Base-by-base conservation (phyloP, 2,888 invertebrate genomes). In the Melieria omissa region DNA sequence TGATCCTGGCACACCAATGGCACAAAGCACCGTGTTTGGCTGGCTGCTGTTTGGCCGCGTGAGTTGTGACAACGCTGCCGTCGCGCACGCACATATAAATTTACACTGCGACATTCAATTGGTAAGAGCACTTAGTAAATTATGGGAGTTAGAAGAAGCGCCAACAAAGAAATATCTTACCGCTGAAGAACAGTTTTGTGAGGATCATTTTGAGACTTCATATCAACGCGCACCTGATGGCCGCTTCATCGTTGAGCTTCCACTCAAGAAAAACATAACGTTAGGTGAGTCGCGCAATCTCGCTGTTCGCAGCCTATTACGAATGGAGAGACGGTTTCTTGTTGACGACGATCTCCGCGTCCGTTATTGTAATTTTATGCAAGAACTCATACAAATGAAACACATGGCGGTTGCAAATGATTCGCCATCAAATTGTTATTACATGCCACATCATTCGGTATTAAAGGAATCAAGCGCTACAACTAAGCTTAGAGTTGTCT, bases 21-120 rank as follows among this genome's bases (percentile, higher is more conserved):
- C 67, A n/a, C 74, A 74, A 41, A 29, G 63, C 16, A 71, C 72
- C 6, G 61, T 29, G 16, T 67, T 74, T 44, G 70, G 72, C 4
- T 72, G 74, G 72, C 52, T 70, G 4, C 44, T 74, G 8, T 74
- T 66, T 44, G 70, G 69, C 1, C 12, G 65, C 0, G 54, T 62
- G 1, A 12, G 14, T 4, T 29, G 29, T 29, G 29, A 29, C 2
- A 29, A 29, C 3, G 29, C 29, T 29, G 29, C 29, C 29, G 29
- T 29, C 29, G 29, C 1, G 29, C 3, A 29, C 29, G 29, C 2
- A 29, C 29, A 2, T 29, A 29, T 14, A 41, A 29, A 12, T 8
- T 14, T 12, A 41, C 57, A 14, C 10, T 14, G 16, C 57, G 57
- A 57, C 14, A 29, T 57, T 12, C 9, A 12, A 9, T 2, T 60